phyloP scores from a whole-genome alignment of 2,113 vertebrate genomes.

The Piaya cayana region DNA sequence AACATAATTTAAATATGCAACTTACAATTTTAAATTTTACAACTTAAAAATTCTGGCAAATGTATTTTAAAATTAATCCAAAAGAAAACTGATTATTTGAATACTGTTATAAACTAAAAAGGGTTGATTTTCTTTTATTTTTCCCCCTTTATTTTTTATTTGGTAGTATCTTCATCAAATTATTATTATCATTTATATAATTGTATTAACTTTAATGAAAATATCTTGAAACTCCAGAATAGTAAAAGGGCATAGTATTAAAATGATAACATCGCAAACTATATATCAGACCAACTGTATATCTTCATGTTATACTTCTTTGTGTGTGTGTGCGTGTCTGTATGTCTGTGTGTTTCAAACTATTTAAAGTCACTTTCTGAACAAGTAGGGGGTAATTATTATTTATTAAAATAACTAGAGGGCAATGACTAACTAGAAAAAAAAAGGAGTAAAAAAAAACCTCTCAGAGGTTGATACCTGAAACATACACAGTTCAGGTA shows the following conservation, averaged over 20 bases:
- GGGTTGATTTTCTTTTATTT: no score
- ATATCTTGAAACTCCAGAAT: neutral
- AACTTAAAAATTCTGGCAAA: neutral
- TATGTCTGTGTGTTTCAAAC: neutral
- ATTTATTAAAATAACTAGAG: neutral
- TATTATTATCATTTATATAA: neutral
- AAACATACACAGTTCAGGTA: neutral
- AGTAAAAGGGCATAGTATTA: neutral
- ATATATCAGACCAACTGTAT: neutral
- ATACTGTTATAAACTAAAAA: neutral
- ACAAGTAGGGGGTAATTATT: neutral
- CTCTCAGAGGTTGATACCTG: neutral
- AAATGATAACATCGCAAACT: neutral
- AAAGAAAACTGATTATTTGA: neutral
- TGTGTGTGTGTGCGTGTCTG: neutral
- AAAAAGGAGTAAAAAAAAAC: neutral
- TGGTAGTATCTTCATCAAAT: neutral
- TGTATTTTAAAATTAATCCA: neutral
- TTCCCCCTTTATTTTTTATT: neutral
- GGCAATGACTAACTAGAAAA: neutral
- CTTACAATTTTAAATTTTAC: neutral
- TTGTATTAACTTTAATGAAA: neutral
- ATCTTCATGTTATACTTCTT: neutral
- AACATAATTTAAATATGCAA: neutral
- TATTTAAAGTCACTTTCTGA: neutral